phyloP scores from a whole-genome alignment of 2,888 invertebrate species.

The Nycteola revayana region DNA sequence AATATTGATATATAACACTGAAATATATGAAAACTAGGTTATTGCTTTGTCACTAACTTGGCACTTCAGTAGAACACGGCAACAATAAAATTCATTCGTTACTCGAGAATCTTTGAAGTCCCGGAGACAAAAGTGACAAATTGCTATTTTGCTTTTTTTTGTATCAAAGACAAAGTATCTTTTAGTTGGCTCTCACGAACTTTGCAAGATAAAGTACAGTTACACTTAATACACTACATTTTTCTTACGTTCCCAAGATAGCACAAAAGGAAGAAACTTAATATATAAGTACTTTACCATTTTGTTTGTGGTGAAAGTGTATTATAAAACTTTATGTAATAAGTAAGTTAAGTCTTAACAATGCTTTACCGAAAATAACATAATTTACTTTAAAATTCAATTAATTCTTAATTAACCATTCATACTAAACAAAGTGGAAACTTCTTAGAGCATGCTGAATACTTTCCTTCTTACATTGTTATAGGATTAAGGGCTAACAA shows the following conservation, averaged over 20 bases:
- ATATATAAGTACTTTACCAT: not conserved
- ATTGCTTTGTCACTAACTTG: not conserved
- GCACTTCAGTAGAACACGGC: not conserved
- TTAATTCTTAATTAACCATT: constrained; percentile 63
- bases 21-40: too few species aligned
- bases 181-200: constrained; percentile 1
- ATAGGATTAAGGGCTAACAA: constrained; percentile 57
- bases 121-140: not conserved
- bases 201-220: not conserved
- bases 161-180: not conserved
- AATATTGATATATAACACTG: too few species aligned
- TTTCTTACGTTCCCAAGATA: not conserved
- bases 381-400: constrained; percentile 42
- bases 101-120: not conserved
- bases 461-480: constrained; percentile 61
- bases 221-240: not conserved
- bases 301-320: not conserved
- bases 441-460: constrained; percentile 49
- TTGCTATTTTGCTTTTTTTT: not conserved
- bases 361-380: constrained; percentile 35
- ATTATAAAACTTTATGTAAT: not conserved
- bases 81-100: too few species aligned
- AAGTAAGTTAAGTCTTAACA: constrained; percentile 11
- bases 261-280: not conserved
- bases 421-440: constrained; percentile 52